These are phyloP conservation scores for Catharus minimus DNA, from an alignment of 2,113 vertebrate species.

Conservation along the genomic window DNA sequence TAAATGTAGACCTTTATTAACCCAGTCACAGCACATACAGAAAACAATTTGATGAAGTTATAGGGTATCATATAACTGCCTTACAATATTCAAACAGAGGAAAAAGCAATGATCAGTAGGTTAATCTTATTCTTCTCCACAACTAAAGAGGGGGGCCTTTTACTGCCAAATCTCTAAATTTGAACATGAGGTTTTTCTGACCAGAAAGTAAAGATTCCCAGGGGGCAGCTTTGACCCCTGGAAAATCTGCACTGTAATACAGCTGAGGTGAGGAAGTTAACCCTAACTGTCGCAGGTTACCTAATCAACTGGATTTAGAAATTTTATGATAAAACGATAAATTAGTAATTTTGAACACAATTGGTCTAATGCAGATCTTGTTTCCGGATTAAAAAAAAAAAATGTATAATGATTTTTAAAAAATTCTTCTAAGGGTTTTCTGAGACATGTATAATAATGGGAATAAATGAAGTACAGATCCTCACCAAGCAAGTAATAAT, in stretches of 20 bases:
- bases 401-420: fast-evolving
- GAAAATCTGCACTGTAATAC: neutral
- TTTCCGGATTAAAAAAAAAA: neutral
- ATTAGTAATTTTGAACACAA: neutral
- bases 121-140: neutral
- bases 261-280: neutral
- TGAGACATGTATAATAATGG: neutral
- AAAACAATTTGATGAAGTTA: neutral
- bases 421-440: neutral
- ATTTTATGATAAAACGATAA: neutral
- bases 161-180: neutral
- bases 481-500: neutral
- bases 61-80: neutral
- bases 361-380: neutral
- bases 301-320: neutral
- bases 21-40: neutral
- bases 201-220: neutral
- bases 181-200: neutral
- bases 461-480: neutral
- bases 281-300: neutral
- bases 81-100: neutral
- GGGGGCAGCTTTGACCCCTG: neutral
- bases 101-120: neutral
- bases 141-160: neutral
- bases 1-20: neutral